Conservation (phyloP, 2,113 vertebrate genomes). For the rabbit (Oryctolagus cuniculus) region DNA sequence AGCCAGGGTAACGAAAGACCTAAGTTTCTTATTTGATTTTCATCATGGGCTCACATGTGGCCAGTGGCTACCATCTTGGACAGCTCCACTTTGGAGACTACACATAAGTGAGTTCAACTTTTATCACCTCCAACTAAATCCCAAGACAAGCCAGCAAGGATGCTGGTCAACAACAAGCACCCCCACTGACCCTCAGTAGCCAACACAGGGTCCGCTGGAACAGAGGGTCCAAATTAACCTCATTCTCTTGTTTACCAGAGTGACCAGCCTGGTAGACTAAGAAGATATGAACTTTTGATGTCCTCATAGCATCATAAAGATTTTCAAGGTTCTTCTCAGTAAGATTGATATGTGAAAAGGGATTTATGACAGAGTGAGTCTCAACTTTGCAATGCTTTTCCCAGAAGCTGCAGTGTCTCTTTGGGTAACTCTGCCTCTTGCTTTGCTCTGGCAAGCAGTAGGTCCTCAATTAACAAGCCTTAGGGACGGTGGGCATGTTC, state of each 20-base stretch:
- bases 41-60: too few species aligned
- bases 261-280: neutral
- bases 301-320: neutral
- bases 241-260: neutral
- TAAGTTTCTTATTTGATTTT: too few species aligned
- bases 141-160: neutral
- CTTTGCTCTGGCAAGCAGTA: neutral
- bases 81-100: neutral
- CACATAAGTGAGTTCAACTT: neutral
- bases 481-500: neutral
- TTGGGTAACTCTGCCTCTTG: neutral
- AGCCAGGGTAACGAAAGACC: too few species aligned
- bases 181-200: neutral
- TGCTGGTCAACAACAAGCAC: neutral
- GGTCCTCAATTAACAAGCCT: neutral
- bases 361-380: too few species aligned
- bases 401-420: neutral
- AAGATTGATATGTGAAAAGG: neutral
- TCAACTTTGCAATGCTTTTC: neutral
- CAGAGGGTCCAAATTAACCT: neutral
- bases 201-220: too few species aligned
- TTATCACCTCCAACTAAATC: neutral
- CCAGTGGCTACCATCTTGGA: neutral
- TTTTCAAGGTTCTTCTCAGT: neutral
- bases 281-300: neutral